A percentile compares a stretch with the other conserved stretches of the same genome.
Conservation (phyloP, 2,888 invertebrate genomes). For the Zootermopsis nevadensis region DNA sequence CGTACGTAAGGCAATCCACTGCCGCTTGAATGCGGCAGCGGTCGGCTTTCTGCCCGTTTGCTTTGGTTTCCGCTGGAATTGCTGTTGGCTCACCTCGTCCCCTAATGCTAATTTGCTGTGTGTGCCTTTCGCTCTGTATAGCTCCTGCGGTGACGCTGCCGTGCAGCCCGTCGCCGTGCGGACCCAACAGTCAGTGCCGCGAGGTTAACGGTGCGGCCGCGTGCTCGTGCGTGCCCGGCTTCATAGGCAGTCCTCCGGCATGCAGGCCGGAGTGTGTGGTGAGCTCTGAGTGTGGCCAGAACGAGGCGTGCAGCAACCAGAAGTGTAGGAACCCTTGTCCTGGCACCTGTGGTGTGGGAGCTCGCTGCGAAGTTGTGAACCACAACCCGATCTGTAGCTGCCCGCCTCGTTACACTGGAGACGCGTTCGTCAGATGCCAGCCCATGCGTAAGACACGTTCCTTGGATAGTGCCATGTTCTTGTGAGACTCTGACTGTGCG, state of each 20-base stretch:
- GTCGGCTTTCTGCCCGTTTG: no score
- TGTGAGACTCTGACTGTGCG: background rate
- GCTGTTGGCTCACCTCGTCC: background rate
- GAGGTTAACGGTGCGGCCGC: slow-evolving; percentile 77
- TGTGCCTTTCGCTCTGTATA: slow-evolving; percentile 53
- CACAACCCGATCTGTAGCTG: slow-evolving; percentile 85
- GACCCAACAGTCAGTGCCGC: slow-evolving; percentile 70
- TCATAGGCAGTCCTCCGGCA: slow-evolving; percentile 80
- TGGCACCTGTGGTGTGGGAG: slow-evolving; percentile 79
- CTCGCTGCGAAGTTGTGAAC: slow-evolving; percentile 78
- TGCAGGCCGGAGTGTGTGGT: slow-evolving; percentile 83
- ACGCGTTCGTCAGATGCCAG: slow-evolving; percentile 78
- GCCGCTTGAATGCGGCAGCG: slow-evolving; percentile 52
- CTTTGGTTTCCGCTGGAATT: background rate
- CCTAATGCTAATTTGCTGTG: slow-evolving; percentile 11
- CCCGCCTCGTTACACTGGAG: slow-evolving; percentile 74
- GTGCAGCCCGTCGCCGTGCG: slow-evolving; percentile 70
- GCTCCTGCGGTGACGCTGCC: slow-evolving; percentile 68
- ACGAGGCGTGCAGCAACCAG: slow-evolving; percentile 71
- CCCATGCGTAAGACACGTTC: slow-evolving; percentile 63
- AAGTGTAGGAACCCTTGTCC: slow-evolving; percentile 84
- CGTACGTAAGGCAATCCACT: slow-evolving; percentile 61
- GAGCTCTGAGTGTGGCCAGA: slow-evolving; percentile 66
- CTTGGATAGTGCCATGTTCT: slow-evolving; percentile 2
- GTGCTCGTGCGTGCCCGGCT: slow-evolving; percentile 81